Evolutionary conservation across 2,797 vertebrate genomes (phyloP).

Genomic region (Mormyrus proboscirostris): DNA sequence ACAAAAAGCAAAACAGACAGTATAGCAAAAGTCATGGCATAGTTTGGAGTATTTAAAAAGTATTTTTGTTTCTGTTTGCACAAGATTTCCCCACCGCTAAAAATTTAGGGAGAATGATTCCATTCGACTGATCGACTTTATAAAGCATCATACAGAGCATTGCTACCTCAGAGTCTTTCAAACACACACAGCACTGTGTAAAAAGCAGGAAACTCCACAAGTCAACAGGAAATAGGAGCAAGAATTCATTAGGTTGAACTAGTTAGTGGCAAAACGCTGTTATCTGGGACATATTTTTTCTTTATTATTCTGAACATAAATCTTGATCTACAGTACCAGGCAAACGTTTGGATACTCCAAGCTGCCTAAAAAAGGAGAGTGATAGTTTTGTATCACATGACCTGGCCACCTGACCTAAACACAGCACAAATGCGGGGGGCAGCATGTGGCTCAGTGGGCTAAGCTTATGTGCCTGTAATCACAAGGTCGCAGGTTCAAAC

Average conservation of each 20-base stretch:
- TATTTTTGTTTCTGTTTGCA: background rate
- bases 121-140: background rate
- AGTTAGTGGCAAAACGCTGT: background rate
- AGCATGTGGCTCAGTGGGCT: too few relatives aligned
- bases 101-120: background rate
- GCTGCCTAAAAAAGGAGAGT: too few relatives aligned
- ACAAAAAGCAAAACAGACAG: background rate
- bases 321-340: too few relatives aligned
- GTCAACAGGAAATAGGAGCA: background rate
- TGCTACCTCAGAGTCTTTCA: background rate
- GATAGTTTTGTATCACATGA: too few relatives aligned
- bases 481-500: too few relatives aligned
- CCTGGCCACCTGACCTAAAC: background rate
- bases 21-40: background rate
- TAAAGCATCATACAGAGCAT: background rate
- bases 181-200: background rate
- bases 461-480: too few relatives aligned
- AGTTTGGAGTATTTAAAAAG: background rate
- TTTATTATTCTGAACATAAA: too few relatives aligned
- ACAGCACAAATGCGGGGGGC: too few relatives aligned
- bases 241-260: background rate
- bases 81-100: background rate
- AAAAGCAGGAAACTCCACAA: background rate
- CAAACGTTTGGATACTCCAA: too few relatives aligned
- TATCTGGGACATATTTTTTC: too few relatives aligned